Conservation (phyloP, 2,888 invertebrate genomes). For the Nematopogon swammerdamellus region DNA sequence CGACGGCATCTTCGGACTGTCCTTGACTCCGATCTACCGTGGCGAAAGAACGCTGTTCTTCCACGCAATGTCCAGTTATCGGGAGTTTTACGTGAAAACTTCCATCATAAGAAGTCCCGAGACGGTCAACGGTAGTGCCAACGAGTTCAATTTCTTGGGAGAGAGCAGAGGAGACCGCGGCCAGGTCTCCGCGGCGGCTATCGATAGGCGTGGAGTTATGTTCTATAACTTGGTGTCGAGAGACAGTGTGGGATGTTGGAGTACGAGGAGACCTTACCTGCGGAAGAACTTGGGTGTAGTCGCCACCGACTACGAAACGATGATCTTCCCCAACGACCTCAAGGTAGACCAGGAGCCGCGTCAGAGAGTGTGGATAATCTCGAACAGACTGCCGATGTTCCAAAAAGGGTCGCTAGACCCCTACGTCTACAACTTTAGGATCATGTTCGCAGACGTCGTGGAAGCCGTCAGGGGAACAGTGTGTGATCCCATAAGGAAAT, state of each 20-base stretch:
- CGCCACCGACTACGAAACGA: conserved; percentile 57
- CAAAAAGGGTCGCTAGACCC: conserved; percentile 62
- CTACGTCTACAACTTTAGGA: conserved; percentile 68
- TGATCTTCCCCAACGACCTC: conserved; percentile 79
- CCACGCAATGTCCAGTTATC: conserved; percentile 78
- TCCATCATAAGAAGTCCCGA: conserved; percentile 61
- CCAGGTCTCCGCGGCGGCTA: conserved; percentile 71
- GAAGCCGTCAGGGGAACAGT: conserved; percentile 64
- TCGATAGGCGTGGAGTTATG: conserved; percentile 70
- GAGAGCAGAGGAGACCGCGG: conserved; percentile 58
- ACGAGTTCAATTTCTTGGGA: conserved; percentile 33
- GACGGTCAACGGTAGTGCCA: conserved; percentile 26
- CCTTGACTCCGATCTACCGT: conserved; percentile 56
- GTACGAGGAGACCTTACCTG: conserved; percentile 66
- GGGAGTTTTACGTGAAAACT: conserved; percentile 72
- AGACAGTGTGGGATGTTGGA: conserved; percentile 79
- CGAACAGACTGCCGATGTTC: conserved; percentile 72
- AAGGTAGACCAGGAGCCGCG: conserved; percentile 67
- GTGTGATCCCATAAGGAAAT: conserved; percentile 50
- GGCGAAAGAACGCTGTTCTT: conserved; percentile 68
- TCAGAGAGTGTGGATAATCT: conserved; percentile 74
- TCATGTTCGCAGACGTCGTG: conserved; percentile 62
- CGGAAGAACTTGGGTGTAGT: conserved; percentile 61
- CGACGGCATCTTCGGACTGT: conserved; percentile 76
- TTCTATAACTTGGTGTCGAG: conserved; percentile 75